These are phyloP conservation scores for Corythornis vintsioides DNA, from an alignment of 2,113 vertebrate species.

Conservation along the genomic window DNA sequence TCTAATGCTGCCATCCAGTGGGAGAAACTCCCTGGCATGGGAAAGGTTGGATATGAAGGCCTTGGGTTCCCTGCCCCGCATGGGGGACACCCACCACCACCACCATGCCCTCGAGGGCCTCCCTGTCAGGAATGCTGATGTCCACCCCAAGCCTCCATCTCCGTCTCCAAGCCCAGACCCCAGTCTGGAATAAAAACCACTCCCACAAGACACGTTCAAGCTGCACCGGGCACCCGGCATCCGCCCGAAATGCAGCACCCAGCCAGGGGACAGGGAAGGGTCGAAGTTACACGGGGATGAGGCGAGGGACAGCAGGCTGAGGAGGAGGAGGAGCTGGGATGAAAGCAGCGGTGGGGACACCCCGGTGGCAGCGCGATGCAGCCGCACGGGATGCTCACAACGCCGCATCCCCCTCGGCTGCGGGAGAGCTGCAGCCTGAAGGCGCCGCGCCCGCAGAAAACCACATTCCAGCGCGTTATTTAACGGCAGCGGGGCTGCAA, in stretches of 20 bases:
- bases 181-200: neutral
- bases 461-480: neutral
- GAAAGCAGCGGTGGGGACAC: accelerated
- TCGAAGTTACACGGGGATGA: neutral
- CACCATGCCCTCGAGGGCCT: neutral
- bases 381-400: neutral
- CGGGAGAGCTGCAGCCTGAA: neutral
- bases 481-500: neutral
- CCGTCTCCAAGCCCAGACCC: accelerated
- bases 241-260: neutral
- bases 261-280: accelerated
- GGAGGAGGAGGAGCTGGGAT: neutral
- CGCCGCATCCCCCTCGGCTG: accelerated
- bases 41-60: neutral
- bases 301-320: neutral
- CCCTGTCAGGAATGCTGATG: neutral
- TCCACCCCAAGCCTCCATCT: neutral
- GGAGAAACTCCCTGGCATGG: neutral
- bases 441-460: neutral
- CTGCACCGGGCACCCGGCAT: accelerated
- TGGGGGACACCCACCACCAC: neutral
- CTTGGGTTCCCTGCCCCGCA: too few species aligned
- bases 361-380: accelerated
- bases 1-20: conserved; percentile 58
- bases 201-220: accelerated